Percentiles rank a stretch among this genome's conserved stretches.
Conservation (phyloP, 2,113 vertebrate species). For the Physeter macrocephalus region DNA sequence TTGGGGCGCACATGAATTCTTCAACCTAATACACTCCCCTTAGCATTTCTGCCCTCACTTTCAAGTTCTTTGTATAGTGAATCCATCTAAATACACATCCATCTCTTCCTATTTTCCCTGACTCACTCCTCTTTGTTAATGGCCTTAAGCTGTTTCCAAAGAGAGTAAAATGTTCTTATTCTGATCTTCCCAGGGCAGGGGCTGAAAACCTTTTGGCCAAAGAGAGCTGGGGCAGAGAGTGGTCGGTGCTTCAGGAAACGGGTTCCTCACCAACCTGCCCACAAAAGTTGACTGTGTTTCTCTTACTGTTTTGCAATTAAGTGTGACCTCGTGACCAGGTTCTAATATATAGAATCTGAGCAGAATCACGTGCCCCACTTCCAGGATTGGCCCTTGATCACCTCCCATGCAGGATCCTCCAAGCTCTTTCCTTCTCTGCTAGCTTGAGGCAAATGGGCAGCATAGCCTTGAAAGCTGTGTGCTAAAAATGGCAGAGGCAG, state of each 20-base stretch:
- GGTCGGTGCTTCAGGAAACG: background rate
- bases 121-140: background rate
- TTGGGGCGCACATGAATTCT: background rate
- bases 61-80: background rate
- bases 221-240: background rate
- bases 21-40: background rate
- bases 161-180: background rate
- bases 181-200: background rate
- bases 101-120: background rate
- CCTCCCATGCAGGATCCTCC: background rate
- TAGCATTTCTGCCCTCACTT: background rate
- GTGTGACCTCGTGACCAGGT: background rate
- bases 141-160: background rate
- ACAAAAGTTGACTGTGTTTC: background rate
- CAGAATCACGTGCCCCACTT: background rate
- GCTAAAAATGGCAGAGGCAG: background rate
- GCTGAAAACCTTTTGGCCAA: background rate
- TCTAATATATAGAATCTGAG: background rate
- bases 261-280: background rate
- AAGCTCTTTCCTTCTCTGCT: background rate
- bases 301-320: background rate
- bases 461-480: background rate
- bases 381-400: background rate
- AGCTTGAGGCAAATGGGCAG: background rate
- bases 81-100: background rate